Evolutionary conservation across 1,140 invertebrate genomes (phyloP), one percentile per base, ranked within the genome.

Genomic region (Zaprionus inermis): DNA sequence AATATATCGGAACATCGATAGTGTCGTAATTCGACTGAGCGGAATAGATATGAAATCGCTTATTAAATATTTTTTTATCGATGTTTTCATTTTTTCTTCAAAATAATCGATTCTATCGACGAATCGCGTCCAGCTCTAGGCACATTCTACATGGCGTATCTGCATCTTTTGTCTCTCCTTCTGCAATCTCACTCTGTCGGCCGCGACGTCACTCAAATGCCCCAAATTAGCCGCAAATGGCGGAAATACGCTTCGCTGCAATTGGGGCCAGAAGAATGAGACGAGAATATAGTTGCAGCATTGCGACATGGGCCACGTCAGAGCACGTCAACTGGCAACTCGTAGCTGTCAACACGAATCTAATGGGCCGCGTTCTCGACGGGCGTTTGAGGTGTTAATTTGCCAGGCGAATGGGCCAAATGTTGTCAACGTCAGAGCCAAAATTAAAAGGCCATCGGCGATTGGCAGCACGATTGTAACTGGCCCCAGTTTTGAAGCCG

Each of bases 381-480:
- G 41, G 28, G 38, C 55, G 71, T 66, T 84, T 88, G 84, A 88
- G 84, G 74, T 89, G 84, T 89, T 88, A 89, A 88, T 88, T 88
- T 88, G 74, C 75, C 67, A 83, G 58, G 49, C 72, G 66, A 65
- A 71, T 76, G 75, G 59, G 75, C 64, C 67, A 64, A 74, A 74
- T 20, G 65, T 61, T 75, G 55, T 75, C 79, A 76, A 61, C 83
- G 69, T 74, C 65, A 67, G 69, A 34, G 78, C 73, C 73, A 81
- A 71, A 67, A 69, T 66, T 67, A 76, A 63, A 81, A 81, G 66
- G 51, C 79, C 32, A 20, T 36, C 11, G 55, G n/a, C 64, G 58
- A 55, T 52, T 38, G 76, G 56, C 59, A 56, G 68, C 55, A 34
- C 34, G 52, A 30, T 52, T 51, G 30, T 32, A 68, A 73, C 67